These are phyloP conservation scores for Flabesymbios commensalis DNA, from an alignment of 2,888 invertebrate species.

Conservation along the genomic window DNA sequence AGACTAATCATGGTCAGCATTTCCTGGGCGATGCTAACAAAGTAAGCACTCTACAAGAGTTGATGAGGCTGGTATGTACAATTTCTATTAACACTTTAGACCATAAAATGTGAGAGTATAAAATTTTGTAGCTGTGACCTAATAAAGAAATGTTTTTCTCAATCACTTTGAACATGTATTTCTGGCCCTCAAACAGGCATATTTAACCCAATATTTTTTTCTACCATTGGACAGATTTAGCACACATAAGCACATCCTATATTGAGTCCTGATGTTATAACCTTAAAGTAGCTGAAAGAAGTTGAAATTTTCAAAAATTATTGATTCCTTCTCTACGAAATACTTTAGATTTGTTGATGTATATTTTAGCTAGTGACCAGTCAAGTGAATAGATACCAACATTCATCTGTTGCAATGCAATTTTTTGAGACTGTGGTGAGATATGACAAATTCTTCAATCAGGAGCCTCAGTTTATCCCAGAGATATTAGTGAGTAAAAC, in stretches of 20 bases:
- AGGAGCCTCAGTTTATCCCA: conserved; percentile 63
- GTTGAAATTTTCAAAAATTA: background rate
- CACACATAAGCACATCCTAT: background rate
- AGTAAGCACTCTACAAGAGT: conserved; percentile 59
- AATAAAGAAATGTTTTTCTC: too few relatives aligned
- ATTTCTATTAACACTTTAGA: too few relatives aligned
- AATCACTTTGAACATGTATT: too few relatives aligned
- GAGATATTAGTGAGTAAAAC: conserved; percentile 59
- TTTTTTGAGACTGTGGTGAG: conserved; percentile 65
- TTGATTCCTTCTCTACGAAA: background rate
- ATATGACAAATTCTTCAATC: conserved; percentile 66
- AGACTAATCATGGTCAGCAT: conserved; percentile 61
- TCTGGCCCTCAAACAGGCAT: too few relatives aligned
- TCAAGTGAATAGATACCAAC: conserved; percentile 62
- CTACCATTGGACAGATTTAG: too few relatives aligned
- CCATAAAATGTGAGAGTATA: too few relatives aligned
- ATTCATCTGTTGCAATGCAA: conserved; percentile 63
- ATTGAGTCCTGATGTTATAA: background rate
- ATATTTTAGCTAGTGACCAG: conserved; percentile 60
- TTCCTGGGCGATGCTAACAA: conserved; percentile 58
- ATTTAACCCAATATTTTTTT: too few relatives aligned
- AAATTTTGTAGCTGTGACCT: too few relatives aligned
- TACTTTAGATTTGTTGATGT: background rate
- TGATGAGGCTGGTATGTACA: conserved; percentile 61
- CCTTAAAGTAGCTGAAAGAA: background rate